Conservation (phyloP, 23 tunicate genomes). For the Ciona savignyi region DNA sequence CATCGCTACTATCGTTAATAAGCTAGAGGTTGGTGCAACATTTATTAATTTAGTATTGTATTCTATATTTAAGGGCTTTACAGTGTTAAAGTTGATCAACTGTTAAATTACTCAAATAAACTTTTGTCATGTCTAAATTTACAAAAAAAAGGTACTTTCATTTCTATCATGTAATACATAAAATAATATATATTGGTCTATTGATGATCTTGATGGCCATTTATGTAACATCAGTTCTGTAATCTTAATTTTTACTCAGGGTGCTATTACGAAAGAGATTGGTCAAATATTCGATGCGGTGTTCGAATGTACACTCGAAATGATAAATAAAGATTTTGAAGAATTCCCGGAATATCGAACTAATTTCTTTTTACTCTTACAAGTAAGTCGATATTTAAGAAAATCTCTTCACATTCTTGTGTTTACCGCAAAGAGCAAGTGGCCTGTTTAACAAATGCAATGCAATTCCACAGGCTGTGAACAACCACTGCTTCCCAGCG, state of each 20-base stretch:
- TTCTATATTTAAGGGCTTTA: no score
- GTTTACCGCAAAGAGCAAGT: no score
- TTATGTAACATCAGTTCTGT: no score
- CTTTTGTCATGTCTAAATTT: no score
- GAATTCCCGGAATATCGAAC: constrained; percentile 99
- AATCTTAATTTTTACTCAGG: constrained; percentile 19
- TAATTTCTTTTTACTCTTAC: constrained; percentile 90
- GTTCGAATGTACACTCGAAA: constrained; percentile 98
- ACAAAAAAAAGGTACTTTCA: no score
- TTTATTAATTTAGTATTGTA: no score
- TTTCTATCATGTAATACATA: no score
- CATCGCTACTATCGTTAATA: constrained; percentile 81
- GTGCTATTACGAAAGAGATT: constrained; percentile 85
- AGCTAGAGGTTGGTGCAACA: constrained; percentile 75
- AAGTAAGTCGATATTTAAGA: constrained; percentile 17
- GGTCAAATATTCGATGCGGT: constrained; percentile 98
- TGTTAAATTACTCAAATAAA: no score
- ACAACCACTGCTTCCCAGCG: constrained; percentile 98
- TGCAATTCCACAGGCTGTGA: constrained; percentile 90
- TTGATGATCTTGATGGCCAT: no score
- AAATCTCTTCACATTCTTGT: neutral
- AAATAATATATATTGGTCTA: no score
- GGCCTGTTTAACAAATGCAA: no score
- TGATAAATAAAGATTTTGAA: constrained; percentile 99
- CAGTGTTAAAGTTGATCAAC: no score